Evolutionary conservation across 2,888 invertebrate species (phyloP).

Genomic region (Lagria hirta): DNA sequence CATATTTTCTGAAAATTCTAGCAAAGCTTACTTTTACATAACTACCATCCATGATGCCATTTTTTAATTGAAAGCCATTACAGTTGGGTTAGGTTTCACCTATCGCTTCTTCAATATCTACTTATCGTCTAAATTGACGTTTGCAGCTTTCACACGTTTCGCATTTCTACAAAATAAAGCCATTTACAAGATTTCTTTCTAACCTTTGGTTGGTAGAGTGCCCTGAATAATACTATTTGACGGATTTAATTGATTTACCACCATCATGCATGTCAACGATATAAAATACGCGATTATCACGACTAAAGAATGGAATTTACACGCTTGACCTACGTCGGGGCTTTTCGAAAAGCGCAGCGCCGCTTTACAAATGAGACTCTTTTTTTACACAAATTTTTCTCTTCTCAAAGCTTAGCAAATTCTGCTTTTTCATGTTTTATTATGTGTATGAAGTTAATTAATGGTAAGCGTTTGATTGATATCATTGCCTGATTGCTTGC

Average conservation of each 20-base stretch:
- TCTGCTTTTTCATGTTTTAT: background rate
- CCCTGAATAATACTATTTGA: constrained; percentile 5
- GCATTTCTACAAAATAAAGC: too few species aligned
- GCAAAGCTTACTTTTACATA: too few species aligned
- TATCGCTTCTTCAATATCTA: too few species aligned
- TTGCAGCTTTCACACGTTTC: too few species aligned
- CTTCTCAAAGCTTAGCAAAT: background rate
- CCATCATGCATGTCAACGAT: background rate
- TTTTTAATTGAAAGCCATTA: too few species aligned
- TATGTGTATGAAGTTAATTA: constrained; percentile 14
- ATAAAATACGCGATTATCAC: constrained; percentile 1
- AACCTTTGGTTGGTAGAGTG: too few species aligned
- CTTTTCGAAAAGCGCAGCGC: too few species aligned
- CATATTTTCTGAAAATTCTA: too few species aligned
- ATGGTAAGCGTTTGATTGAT: constrained; percentile 19
- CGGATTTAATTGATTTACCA: constrained; percentile 10
- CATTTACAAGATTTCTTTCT: too few species aligned
- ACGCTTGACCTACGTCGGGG: constrained; percentile 6
- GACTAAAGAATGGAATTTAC: constrained; percentile 5
- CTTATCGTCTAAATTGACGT: too few species aligned
- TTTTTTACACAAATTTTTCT: constrained; percentile 4
- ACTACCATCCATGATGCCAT: too few species aligned
- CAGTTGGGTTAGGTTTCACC: too few species aligned
- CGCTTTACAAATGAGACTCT: background rate
- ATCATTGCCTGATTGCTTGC: constrained; percentile 17